phyloP scores from a whole-genome alignment of 2,888 invertebrate species.

The Habroteleia sp. region DNA sequence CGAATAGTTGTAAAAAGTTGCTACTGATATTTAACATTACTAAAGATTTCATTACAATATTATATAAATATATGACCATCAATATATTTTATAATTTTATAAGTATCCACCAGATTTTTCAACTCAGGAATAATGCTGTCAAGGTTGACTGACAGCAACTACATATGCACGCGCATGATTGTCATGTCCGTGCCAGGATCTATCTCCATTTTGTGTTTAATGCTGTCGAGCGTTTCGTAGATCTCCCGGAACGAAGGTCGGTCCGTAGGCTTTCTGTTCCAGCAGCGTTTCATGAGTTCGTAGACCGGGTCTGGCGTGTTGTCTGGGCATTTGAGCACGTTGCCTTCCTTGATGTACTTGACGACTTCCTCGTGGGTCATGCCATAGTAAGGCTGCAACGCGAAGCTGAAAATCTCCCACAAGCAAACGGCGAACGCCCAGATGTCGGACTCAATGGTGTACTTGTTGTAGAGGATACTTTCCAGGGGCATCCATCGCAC shows the following conservation, averaged over 20 bases:
- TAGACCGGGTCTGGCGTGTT: conserved; percentile 93
- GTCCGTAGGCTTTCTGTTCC: conserved; percentile 92
- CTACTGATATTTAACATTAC: too few relatives aligned
- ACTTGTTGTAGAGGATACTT: conserved; percentile 97
- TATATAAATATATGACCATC: too few relatives aligned
- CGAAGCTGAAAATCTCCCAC: conserved; percentile 98
- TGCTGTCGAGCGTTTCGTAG: conserved; percentile 89
- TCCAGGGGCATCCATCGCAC: conserved; percentile 99
- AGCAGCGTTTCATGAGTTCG: conserved; percentile 96
- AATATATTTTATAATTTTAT: too few relatives aligned
- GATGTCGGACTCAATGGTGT: conserved; percentile 97
- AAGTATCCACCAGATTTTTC: too few relatives aligned
- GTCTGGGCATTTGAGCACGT: conserved; percentile 94
- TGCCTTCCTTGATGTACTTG: conserved; percentile 95
- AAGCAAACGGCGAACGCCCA: conserved; percentile 98
- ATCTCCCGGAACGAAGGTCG: conserved; percentile 93
- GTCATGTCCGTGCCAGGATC: too few relatives aligned
- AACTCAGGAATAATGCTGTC: too few relatives aligned
- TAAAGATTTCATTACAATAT: too few relatives aligned
- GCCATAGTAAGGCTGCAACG: conserved; percentile 97
- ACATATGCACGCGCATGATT: conserved; percentile 75
- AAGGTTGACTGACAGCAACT: conserved; percentile 40
- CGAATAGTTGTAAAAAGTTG: too few relatives aligned
- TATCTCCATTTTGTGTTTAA: conserved; percentile 81
- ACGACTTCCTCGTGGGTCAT: conserved; percentile 99